Base-by-base conservation (phyloP, 2,797 vertebrate species). In the Champsocephalus esox region DNA sequence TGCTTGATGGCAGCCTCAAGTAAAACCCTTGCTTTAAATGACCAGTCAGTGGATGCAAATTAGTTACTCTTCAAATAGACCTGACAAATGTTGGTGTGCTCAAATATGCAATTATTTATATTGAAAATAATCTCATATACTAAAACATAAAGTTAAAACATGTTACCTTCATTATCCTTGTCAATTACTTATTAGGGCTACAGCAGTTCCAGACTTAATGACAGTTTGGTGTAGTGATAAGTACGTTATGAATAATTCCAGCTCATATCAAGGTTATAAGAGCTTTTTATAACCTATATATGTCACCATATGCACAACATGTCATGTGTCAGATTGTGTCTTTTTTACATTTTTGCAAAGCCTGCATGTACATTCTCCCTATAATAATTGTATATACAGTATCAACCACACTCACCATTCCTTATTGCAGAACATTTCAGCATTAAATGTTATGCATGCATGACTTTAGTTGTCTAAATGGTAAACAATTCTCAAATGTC, bases 41-140 rank as follows among this genome's bases (percentile, higher is more conserved):
- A 85, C 87, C 76, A 82, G 81, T 87, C 72, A 81, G 69, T 61
- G 63, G 59, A 91, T 92, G 83, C 86, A 93, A 93, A 93, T 91
- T 61, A 91, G 87, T n/a, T 45, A 65, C 17, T 72, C 67, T 45
- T 87, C 70, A 80, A 78, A 84, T 56, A 73, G 73, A 65, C 60
- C 73, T 79, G 85, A 81, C 84, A 86, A 75, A 75, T 38, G 77
- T 60, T 59, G 43, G 12, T 59, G 54, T 54, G 59, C 51, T 87
- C 54, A 68, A 62, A 73, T 69, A 86, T 68, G 54, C 54, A 75
- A 60, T 71, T 9, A 67, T 50, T 2, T 1, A 68, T 56, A 14
- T 19, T 17, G 0, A 0, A 14, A 64, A 14, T 1, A 14, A 51
- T 9, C 38, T 38, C n/a, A n/a, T n/a, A 38, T 11, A 38, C 7